Conservation (phyloP, 2,797 vertebrate genomes). For the Pseudopleuronectes americanus region DNA sequence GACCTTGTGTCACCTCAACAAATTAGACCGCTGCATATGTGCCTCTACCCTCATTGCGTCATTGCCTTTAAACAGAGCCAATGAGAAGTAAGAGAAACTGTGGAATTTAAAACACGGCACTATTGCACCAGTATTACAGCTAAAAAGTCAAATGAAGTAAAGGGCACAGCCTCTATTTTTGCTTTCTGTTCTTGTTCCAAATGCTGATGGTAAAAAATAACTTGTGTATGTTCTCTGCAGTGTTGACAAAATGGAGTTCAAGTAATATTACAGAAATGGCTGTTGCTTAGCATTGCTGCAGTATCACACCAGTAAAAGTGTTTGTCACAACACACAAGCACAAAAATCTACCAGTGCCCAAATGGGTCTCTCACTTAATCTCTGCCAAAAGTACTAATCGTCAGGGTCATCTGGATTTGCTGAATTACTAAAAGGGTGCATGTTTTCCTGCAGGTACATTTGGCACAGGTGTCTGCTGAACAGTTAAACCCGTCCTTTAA, state of each 20-base stretch:
- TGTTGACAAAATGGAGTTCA: too few relatives aligned
- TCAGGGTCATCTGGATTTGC: constrained; percentile 30
- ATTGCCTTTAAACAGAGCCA: constrained; percentile 51
- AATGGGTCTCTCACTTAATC: constrained; percentile 24
- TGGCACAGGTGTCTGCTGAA: constrained; percentile 39
- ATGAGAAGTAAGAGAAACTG: constrained; percentile 32
- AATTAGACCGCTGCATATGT: constrained; percentile 73
- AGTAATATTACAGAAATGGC: too few relatives aligned
- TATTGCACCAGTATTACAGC: constrained; percentile 43
- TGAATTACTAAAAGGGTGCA: constrained; percentile 33
- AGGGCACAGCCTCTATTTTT: constrained; percentile 30
- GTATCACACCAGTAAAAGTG: constrained; percentile 10
- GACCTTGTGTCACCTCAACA: constrained; percentile 70
- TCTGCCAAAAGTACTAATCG: constrained; percentile 36
- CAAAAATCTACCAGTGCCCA: constrained; percentile 4
- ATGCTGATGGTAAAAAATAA: constrained; percentile 2
- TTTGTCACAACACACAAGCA: constrained; percentile 16
- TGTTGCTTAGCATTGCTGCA: neutral
- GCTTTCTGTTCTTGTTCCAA: constrained; percentile 8
- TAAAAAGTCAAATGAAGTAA: constrained; percentile 17
- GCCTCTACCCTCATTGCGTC: constrained; percentile 31
- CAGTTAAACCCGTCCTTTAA: constrained; percentile 48
- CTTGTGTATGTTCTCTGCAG: neutral
- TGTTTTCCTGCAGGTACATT: constrained; percentile 43
- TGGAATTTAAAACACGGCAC: constrained; percentile 28